Evolutionary conservation across 2,888 invertebrate genomes (phyloP).

Genomic region (Oscheius sp.): DNA sequence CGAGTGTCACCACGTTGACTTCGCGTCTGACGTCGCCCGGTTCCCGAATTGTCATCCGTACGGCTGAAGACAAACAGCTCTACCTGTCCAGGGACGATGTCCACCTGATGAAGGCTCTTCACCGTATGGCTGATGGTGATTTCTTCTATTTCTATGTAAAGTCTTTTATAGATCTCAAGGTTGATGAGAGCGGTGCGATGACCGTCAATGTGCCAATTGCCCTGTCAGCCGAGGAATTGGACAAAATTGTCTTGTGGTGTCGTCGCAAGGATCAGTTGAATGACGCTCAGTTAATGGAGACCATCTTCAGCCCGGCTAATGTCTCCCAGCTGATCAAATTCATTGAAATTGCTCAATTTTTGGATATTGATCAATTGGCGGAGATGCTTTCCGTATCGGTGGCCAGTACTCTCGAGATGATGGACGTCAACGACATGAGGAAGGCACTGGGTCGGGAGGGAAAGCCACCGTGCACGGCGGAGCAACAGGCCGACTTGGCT

Average conservation of each 20-base stretch:
- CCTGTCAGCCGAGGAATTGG: slow-evolving; percentile 11
- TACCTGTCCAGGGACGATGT: slow-evolving; percentile 18
- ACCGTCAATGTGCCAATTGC: neutral
- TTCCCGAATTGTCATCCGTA: neutral
- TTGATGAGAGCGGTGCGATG: neutral
- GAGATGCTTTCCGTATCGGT: neutral
- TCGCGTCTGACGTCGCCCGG: slow-evolving; percentile 15
- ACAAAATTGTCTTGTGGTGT: slow-evolving; percentile 6
- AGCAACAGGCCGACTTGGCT: neutral
- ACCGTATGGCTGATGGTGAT: slow-evolving; percentile 15
- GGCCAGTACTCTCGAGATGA: neutral
- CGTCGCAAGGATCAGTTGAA: neutral
- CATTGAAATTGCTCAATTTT: slow-evolving; percentile 26
- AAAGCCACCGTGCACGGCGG: slow-evolving; percentile 10
- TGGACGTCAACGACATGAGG: slow-evolving; percentile 4
- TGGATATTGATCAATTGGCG: slow-evolving; percentile 15
- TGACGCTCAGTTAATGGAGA: neutral
- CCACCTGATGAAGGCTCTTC: neutral
- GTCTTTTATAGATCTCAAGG: slow-evolving; percentile 11
- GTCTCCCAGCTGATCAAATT: slow-evolving; percentile 7
- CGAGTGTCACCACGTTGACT: neutral
- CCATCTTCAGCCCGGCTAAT: neutral
- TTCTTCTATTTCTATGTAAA: neutral
- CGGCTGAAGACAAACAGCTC: slow-evolving; percentile 7
- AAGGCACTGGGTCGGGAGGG: slow-evolving; percentile 21